Percentiles rank a stretch among this genome's conserved stretches.
phyloP scores from a whole-genome alignment of 2,113 vertebrate genomes.

The Cathartes aura region DNA sequence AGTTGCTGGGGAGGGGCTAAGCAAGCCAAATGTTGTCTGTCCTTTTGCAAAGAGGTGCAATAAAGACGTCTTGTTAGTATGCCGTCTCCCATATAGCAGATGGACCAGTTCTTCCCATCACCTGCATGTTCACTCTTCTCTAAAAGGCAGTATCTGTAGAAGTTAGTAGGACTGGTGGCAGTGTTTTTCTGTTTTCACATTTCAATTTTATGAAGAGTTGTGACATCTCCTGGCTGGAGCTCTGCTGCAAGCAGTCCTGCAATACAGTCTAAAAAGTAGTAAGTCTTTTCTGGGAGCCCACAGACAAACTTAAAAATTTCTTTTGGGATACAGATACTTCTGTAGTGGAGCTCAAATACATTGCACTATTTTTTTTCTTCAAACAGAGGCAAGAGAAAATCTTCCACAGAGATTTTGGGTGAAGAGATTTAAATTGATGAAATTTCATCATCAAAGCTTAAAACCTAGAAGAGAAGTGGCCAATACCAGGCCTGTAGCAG shows the following conservation, averaged over 20 bases:
- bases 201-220: neutral
- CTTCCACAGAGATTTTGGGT: neutral
- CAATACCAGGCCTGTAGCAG: neutral
- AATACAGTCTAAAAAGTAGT: neutral
- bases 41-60: neutral
- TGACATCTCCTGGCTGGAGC: neutral
- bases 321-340: neutral
- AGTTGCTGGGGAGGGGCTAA: neutral
- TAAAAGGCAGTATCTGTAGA: neutral
- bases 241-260: neutral
- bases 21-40: neutral
- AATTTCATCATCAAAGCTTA: neutral
- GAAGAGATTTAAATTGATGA: neutral
- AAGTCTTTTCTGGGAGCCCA: neutral
- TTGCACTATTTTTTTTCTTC: neutral
- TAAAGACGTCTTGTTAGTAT: neutral
- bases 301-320: neutral
- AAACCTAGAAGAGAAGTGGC: neutral
- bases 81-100: neutral
- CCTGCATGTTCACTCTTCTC: neutral
- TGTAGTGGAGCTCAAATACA: neutral
- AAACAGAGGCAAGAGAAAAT: neutral
- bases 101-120: neutral
- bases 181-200: neutral
- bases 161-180: neutral